Evolutionary conservation across 2,888 invertebrate genomes (phyloP), one percentile per base, ranked within the genome.

Genomic region (Tachina fera): DNA sequence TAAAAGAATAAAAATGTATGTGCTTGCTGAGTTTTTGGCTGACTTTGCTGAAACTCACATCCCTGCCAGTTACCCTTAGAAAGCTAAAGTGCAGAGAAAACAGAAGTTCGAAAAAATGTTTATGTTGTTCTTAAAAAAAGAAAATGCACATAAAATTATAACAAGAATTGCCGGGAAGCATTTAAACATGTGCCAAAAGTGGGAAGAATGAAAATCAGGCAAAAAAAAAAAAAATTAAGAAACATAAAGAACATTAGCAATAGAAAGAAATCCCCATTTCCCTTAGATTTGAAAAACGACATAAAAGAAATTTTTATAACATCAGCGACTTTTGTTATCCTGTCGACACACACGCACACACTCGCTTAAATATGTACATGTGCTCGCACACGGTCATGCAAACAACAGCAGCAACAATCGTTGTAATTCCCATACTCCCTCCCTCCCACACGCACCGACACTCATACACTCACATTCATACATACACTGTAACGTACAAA

Each of bases 111-210:
- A 72, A 31, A 60, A 68, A 72, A 13, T 67, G 41, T n/a, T 58
- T 76, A 31, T 53, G 16, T 16, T 39, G 49, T n/a, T 19, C 53
- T 68, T 19, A 13, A 41, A 61, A 31, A 43, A 22, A 19, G 19
- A 76, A 80, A 87, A 83, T 77, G 85, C 76, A 85, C 74, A 85
- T 83, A 76, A 83, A 83, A 85, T 80, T 80, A 85, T 71, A 77
- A 76, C 67, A 76, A 76, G 61, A 76, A 72, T 61, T 61, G 72
- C 77, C 72, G 60, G 77, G 65, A 81, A 61, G 60, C 61, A 58
- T 16, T 31, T 77, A 31, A 79, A 47, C 53, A 83, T 22, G 56
- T 76, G 71, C 81, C 75, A 82, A 82, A 75, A 75, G 65, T 60
- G 49, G 41, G 16, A 49, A 70, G 56, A 68, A 58, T 65, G 78